Evolutionary conservation across 2,888 invertebrate species (phyloP), one percentile per base, ranked within the genome.

Genomic region (Pollenia griseotomentosa): DNA sequence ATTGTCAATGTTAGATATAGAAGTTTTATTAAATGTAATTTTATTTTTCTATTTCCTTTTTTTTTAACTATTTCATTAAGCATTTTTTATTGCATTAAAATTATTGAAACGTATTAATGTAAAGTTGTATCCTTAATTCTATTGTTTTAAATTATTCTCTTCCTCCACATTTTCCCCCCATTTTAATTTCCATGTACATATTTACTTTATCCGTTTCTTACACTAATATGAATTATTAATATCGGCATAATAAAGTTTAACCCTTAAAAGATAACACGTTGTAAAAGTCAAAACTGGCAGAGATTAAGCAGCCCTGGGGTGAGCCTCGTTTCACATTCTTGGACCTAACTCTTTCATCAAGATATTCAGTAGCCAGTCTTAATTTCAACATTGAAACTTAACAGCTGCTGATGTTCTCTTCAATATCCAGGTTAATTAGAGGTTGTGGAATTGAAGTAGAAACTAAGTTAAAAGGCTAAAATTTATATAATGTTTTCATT

Each of bases 71-170:
- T 68, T 73, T 79, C 73, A 68, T 79, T 79, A 84, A 84, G 66
- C 57, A 78, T 73, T 77, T 84, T 61, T 44, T 73, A 73, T 78
- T 65, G 66, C 78, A 66, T 73, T 73, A 79, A 79, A 59, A 53
- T 83, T 63, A 83, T 77, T 77, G 48, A 77, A 83, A 71, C 70
- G 77, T 63, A 71, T 71, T 73, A 79, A 79, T 40, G 66, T 59
- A 74, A 84, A 84, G 66, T 79, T 79, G 79, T 79, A 68, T 84
- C 61, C 73, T 66, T 74, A 79, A 66, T 16, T 59, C 42, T 53
- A 78, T 83, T 83, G 73, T 70, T 57, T 51, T n/a, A 68, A 55
- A 61, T 48, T 68, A 4, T 68, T 75, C 33, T 53, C 4, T 23
- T 2, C n/a, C 5, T 11, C 23, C 8, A 4, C 16, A n/a, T 44